Evolutionary conservation across 2,797 vertebrate species (phyloP).

Genomic region (Trematomus bernacchii): DNA sequence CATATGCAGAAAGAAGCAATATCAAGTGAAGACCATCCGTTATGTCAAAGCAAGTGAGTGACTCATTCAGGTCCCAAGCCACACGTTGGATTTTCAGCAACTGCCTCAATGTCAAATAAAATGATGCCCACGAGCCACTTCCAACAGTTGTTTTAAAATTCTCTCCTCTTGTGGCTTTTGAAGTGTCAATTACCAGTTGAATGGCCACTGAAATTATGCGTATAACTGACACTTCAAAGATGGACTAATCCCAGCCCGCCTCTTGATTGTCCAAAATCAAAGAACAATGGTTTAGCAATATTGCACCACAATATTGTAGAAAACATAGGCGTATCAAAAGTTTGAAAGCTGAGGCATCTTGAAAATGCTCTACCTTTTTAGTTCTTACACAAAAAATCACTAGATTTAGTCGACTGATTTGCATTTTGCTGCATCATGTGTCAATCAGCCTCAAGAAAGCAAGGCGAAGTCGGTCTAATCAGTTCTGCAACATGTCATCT

Average conservation of each 20-base stretch:
- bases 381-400: slow-evolving; percentile 50
- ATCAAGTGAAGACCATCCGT: slow-evolving; percentile 1
- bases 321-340: slow-evolving; percentile 4
- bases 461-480: slow-evolving; percentile 52
- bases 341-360: slow-evolving; percentile 19
- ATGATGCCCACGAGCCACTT: slow-evolving; percentile 19
- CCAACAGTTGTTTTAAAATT: slow-evolving; percentile 28
- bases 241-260: slow-evolving; percentile 3
- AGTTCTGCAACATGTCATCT: slow-evolving; percentile 53
- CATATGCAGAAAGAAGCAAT: neutral
- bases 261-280: slow-evolving; percentile 32
- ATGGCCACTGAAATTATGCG: slow-evolving; percentile 27
- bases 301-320: neutral
- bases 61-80: slow-evolving; percentile 23
- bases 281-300: slow-evolving; percentile 3
- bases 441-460: slow-evolving; percentile 56
- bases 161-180: slow-evolving; percentile 40
- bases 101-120: slow-evolving; percentile 41
- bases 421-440: slow-evolving; percentile 53
- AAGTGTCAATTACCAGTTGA: slow-evolving; percentile 55
- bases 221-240: slow-evolving; percentile 56
- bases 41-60: neutral
- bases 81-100: neutral
- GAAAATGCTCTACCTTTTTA: slow-evolving; percentile 21
- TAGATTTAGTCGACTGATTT: slow-evolving; percentile 48